Evolutionary conservation across 2,113 vertebrate species (phyloP).

Genomic region (Salvelinus namaycush): DNA sequence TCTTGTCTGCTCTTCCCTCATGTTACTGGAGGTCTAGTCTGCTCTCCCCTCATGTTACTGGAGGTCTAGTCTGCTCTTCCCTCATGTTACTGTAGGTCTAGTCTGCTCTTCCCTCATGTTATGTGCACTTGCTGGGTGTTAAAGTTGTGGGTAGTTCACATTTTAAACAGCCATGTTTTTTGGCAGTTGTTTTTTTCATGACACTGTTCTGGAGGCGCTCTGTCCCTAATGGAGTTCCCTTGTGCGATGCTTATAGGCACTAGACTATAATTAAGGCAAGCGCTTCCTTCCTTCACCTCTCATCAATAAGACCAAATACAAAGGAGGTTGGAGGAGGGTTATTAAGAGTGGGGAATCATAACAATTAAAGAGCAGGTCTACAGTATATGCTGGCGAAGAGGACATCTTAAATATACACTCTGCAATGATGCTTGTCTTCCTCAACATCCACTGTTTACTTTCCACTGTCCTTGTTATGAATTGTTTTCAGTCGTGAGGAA

Average conservation of each 20-base stretch:
- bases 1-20: too few relatives aligned
- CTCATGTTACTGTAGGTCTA: too few relatives aligned
- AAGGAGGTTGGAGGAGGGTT: background rate
- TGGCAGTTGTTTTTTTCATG: background rate
- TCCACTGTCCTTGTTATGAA: slow-evolving; percentile 4
- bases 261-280: slow-evolving; percentile 43
- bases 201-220: background rate
- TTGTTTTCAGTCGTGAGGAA: slow-evolving; percentile 10
- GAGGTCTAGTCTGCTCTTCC: too few relatives aligned
- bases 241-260: slow-evolving; percentile 8
- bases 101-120: too few relatives aligned
- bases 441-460: slow-evolving; percentile 41
- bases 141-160: too few relatives aligned
- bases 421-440: slow-evolving; percentile 51
- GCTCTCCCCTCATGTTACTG: too few relatives aligned
- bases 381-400: slow-evolving; percentile 36
- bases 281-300: slow-evolving; percentile 15
- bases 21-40: too few relatives aligned
- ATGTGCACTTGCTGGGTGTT: too few relatives aligned
- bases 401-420: slow-evolving; percentile 54
- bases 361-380: slow-evolving; percentile 50
- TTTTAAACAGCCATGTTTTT: slow-evolving; percentile 4
- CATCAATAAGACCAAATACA: slow-evolving; percentile 17
- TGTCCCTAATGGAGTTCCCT: slow-evolving; percentile 1
- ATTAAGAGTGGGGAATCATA: slow-evolving; percentile 14